Percentiles rank a stretch among this genome's conserved stretches.
phyloP scores from a whole-genome alignment of 2,113 vertebrate genomes.

The Ophthalmolycus amberensis region DNA sequence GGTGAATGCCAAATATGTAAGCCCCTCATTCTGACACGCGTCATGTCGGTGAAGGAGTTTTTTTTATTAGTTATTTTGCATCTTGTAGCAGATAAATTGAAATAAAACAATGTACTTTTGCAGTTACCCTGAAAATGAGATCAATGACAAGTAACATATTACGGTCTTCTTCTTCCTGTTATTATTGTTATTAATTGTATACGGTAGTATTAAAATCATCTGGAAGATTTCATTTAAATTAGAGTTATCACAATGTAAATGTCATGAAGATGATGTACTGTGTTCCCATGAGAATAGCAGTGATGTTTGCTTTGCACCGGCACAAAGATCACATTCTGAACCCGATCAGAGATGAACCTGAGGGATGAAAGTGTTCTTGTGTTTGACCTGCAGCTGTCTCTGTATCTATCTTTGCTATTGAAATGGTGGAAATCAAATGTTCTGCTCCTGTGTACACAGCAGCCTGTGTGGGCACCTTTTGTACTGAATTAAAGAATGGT shows the following conservation, averaged over 20 bases:
- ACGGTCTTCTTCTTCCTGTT: slow-evolving; percentile 11
- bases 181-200: slow-evolving; percentile 39
- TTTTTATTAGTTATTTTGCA: neutral
- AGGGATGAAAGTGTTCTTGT: slow-evolving; percentile 3
- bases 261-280: slow-evolving; percentile 33
- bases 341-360: neutral
- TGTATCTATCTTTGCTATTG: slow-evolving; percentile 7
- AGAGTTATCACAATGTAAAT: slow-evolving; percentile 38
- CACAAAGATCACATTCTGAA: slow-evolving; percentile 12
- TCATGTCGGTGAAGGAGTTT: slow-evolving; percentile 4
- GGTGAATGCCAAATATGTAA: slow-evolving; percentile 26
- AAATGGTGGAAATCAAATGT: slow-evolving; percentile 6
- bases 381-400: slow-evolving; percentile 6
- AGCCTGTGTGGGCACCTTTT: slow-evolving; percentile 49
- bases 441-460: slow-evolving; percentile 37
- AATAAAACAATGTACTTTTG: slow-evolving; percentile 22
- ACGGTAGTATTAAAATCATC: slow-evolving; percentile 38
- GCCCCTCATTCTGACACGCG: neutral
- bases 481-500: slow-evolving; percentile 69
- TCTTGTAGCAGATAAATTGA: slow-evolving; percentile 15
- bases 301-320: slow-evolving; percentile 33
- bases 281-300: slow-evolving; percentile 25
- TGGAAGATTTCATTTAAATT: slow-evolving; percentile 28
- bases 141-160: slow-evolving; percentile 28
- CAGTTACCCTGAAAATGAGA: slow-evolving; percentile 24